Conservation (phyloP, 2,113 vertebrate species). For the Sialia sialis region DNA sequence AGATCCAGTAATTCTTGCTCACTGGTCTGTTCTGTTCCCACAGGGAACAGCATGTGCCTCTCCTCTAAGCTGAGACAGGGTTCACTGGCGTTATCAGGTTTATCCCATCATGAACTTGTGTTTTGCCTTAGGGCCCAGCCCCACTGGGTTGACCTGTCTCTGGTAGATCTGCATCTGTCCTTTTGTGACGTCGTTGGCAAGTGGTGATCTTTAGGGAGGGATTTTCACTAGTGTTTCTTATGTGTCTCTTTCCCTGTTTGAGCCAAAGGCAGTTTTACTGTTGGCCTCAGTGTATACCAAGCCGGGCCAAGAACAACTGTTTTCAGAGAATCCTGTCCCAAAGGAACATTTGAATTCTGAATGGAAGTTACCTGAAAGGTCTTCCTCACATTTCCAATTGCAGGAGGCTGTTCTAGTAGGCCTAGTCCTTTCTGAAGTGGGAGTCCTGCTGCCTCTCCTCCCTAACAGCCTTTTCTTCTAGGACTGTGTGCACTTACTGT, state of each 20-base stretch:
- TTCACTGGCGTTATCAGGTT: neutral
- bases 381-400: neutral
- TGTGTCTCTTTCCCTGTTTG: neutral
- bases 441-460: neutral
- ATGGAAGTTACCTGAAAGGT: neutral
- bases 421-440: neutral
- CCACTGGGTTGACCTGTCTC: neutral
- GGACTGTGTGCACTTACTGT: neutral
- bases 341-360: neutral
- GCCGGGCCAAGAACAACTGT: neutral
- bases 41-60: neutral
- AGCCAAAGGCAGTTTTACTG: neutral
- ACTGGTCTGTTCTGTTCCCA: neutral
- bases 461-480: neutral
- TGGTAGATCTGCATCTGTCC: neutral
- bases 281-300: neutral
- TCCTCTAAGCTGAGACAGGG: neutral
- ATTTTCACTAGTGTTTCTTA: neutral
- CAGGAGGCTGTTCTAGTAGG: neutral
- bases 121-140: neutral
- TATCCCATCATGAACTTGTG: neutral
- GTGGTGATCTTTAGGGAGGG: neutral
- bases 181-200: neutral
- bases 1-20: conserved; percentile 5
- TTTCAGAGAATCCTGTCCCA: neutral